Evolutionary conservation across 2,888 invertebrate genomes (phyloP).

Genomic region (Teinopalpus imperialis): DNA sequence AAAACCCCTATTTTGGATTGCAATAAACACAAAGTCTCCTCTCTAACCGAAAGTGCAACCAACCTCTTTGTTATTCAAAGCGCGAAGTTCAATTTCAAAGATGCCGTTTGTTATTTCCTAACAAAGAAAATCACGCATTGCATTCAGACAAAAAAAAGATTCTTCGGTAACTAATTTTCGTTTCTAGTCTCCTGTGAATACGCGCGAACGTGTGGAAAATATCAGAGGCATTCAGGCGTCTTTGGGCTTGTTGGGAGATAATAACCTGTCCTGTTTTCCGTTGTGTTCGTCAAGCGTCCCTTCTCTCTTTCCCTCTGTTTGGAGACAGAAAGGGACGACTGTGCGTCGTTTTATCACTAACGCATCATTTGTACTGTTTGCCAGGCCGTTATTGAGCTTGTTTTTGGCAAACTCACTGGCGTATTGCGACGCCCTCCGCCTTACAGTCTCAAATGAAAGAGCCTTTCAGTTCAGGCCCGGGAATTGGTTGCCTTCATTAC

Average conservation of each 20-base stretch:
- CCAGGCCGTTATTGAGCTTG: slow-evolving; percentile 77
- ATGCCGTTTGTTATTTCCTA: slow-evolving; percentile 72
- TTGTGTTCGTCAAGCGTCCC: slow-evolving; percentile 60
- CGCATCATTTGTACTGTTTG: slow-evolving; percentile 78
- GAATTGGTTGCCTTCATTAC: slow-evolving; percentile 74
- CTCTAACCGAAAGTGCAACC: slow-evolving; percentile 38
- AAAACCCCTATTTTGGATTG: slow-evolving; percentile 16
- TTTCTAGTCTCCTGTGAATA: slow-evolving; percentile 74
- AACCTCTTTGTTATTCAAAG: slow-evolving; percentile 59
- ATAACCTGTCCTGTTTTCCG: slow-evolving; percentile 78
- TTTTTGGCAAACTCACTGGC: slow-evolving; percentile 72
- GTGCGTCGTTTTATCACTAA: slow-evolving; percentile 71
- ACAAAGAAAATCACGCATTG: slow-evolving; percentile 78
- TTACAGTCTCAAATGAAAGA: slow-evolving; percentile 68
- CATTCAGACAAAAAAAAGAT: slow-evolving; percentile 73
- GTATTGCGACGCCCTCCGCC: slow-evolving; percentile 63
- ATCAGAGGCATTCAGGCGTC: slow-evolving; percentile 69
- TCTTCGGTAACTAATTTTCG: slow-evolving; percentile 80
- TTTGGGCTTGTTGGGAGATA: slow-evolving; percentile 70
- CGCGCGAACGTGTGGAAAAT: slow-evolving; percentile 79
- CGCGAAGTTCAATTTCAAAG: slow-evolving; percentile 75
- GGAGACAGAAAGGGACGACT: slow-evolving; percentile 47
- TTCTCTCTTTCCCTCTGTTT: slow-evolving; percentile 44
- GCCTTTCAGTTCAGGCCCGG: slow-evolving; percentile 61
- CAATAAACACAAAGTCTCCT: slow-evolving; percentile 38